Evolutionary conservation across 2,113 vertebrate genomes (phyloP), one percentile per base, ranked within the genome.

Genomic region (Phrynosoma blainvillii): DNA sequence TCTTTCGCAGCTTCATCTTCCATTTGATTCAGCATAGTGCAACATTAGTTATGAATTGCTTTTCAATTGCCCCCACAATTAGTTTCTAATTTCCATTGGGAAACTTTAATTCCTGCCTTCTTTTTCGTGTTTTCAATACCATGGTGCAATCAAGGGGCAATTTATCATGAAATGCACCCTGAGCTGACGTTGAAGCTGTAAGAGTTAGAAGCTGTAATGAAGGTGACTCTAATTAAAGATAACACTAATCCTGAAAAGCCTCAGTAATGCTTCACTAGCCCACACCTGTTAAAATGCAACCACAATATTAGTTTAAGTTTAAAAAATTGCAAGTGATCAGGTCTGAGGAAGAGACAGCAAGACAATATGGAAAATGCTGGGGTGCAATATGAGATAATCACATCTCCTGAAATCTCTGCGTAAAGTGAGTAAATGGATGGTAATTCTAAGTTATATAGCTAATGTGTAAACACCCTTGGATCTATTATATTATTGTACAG

Each of bases 221-320:
- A 7, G 68, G 32, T 2, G 13, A 66, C 0, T 68, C 62, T 5
- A 10, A 23, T 36, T 88, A 21, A 70, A 66, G 25, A 12, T 47
- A 62, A 40, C 52, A 71, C 32, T 73, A 87, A 18, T 5, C 5
- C 78, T 80, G 86, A 1, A 78, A 78, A 85, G 18, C 79, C 92
- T 42, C 54, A 85, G 8, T n/a, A 59, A 65, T 47, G 25, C 52
- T 70, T 80, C 74, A 40, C 80, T 2, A 89, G 21, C 40, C 27
- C 62, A 70, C 14, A 18, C 42, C 25, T 59, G 56, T 16, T 59
- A 11, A 59, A 59, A 59, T 59, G 56, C 14, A 59, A 7, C 10
- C 0, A 14, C 56, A 59, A 9, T 59, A 16, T 16, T 13, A 59
- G 56, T 59, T 59, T 14, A 59, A 13, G 56, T 59, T 59, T 59